Base-by-base conservation (phyloP, 2,888 invertebrate species). In the Ernsta delagoae region DNA sequence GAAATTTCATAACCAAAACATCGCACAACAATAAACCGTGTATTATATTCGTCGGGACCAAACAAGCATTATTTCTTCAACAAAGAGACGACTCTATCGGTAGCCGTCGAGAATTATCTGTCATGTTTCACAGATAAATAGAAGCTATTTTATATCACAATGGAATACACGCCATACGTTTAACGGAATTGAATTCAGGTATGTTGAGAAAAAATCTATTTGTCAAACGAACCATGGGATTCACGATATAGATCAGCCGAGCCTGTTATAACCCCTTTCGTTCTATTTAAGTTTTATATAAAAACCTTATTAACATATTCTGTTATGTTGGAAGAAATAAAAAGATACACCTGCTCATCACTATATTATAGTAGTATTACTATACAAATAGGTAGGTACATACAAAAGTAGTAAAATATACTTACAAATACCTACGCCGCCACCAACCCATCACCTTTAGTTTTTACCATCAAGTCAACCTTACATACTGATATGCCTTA, bases 71-170 rank as follows among this genome's bases (percentile, higher is more conserved):
- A 80, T 85, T 81, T 79, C 75, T 74, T 74, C 74, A 84, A 90
- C 91, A 91, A 90, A 88, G 87, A 90, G 87, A 89, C 86, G 80
- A 88, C 87, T 87, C 81, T 85, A 90, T 91, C 90, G 87, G 92
- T 90, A 92, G 92, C 90, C 81, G 78, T 81, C 78, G 80, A 79
- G 86, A 84, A 90, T 90, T 90, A 89, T 90, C 84, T 86, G 87
- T 89, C 88, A 85, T 89, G 88, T 89, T 90, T 88, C 85, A 89
- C 86, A 89, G 86, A 92, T 88, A 92, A 90, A 91, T 89, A 90
- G 84, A 82, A 84, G 82, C 84, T 84, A 86, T 90, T 90, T 87
- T 84, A 86, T 88, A 84, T 83, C 78, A 92, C 90, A 92, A 92
- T 88, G 79, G 85, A 74, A 78, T 83, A 80, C 80, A 83, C 80